A percentile compares a stretch with the other conserved stretches of the same genome.
These are phyloP conservation scores for Urocynchramus pylzowi DNA, from an alignment of 2,113 vertebrate species.

Conservation along the genomic window DNA sequence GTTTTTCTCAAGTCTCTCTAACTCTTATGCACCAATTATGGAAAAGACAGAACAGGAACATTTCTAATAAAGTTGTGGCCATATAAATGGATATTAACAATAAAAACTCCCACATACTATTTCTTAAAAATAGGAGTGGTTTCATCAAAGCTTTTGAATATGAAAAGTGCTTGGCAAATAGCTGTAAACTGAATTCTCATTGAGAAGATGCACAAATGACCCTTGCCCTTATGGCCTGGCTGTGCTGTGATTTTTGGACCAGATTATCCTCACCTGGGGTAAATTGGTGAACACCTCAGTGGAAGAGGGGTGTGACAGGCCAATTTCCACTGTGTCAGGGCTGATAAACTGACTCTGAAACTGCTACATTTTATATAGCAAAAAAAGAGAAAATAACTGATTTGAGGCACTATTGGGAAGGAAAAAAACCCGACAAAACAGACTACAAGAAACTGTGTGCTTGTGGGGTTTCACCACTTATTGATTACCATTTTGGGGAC, in stretches of 20 bases:
- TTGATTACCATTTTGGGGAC: rapidly evolving
- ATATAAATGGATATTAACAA: background rate
- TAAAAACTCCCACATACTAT: background rate
- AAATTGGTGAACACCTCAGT: rapidly evolving
- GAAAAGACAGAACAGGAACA: background rate
- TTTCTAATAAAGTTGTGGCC: background rate
- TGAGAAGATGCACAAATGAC: background rate
- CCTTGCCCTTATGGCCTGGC: background rate
- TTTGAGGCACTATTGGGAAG: background rate
- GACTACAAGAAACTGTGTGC: background rate
- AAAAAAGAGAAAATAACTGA: too few species aligned
- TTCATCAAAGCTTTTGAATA: background rate
- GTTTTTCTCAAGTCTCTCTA: background rate
- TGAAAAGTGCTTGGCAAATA: background rate
- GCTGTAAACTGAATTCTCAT: background rate
- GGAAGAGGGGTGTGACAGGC: background rate
- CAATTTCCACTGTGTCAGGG: rapidly evolving
- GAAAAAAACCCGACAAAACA: too few species aligned
- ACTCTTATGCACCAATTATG: background rate
- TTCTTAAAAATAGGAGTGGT: background rate
- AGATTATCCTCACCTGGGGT: background rate
- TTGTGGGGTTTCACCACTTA: background rate
- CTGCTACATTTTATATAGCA: rapidly evolving
- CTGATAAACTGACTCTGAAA: background rate
- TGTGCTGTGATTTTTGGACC: background rate